These are phyloP conservation scores for Hyposoter dolosus DNA, from an alignment of 2,888 invertebrate species.

Conservation along the genomic window DNA sequence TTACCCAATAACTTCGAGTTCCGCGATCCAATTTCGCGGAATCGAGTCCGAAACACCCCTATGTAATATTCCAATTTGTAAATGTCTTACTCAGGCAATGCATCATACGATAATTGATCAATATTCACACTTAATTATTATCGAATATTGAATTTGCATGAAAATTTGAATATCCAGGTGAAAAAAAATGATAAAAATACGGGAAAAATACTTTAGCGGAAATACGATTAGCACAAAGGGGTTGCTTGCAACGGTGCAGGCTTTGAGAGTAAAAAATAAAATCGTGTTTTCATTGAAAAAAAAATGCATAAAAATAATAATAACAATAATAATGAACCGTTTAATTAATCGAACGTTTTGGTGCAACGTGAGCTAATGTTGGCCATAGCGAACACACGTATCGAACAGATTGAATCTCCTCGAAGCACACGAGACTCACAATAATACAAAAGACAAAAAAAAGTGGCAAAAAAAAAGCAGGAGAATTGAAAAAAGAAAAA, in stretches of 20 bases:
- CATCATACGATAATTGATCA: background rate
- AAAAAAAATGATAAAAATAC: background rate
- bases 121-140: background rate
- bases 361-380: conserved; percentile 29
- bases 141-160: background rate
- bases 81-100: background rate
- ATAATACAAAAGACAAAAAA: conserved; percentile 37
- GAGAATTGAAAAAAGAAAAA: background rate
- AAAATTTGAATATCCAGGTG: background rate
- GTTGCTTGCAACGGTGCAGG: background rate
- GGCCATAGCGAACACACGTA: conserved; percentile 3
- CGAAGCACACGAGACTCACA: conserved; percentile 29
- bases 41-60: background rate
- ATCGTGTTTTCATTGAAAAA: conserved; percentile 23
- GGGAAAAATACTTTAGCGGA: background rate
- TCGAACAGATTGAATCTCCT: conserved; percentile 44
- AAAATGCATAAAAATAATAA: background rate
- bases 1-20: background rate
- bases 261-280: conserved; percentile 3
- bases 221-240: background rate
- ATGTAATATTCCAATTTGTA: background rate
- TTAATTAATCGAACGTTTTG: conserved; percentile 41
- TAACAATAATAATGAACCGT: background rate
- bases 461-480: conserved; percentile 24
- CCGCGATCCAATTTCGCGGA: background rate